Evolutionary conservation across 2,113 vertebrate genomes (phyloP).

Genomic region (Ascaphus truei): DNA sequence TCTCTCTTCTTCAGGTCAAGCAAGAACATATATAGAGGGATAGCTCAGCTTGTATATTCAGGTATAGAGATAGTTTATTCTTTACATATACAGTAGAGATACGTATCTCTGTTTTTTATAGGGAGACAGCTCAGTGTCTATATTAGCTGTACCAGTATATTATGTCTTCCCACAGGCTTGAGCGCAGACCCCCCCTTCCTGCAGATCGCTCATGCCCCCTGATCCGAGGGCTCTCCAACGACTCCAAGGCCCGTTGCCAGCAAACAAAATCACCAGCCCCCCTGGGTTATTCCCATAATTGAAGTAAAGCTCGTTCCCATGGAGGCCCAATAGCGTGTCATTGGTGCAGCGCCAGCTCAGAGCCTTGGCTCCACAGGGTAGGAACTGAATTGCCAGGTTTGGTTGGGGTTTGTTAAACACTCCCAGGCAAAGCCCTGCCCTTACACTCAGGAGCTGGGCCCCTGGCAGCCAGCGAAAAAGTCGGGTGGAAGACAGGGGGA

Average conservation of each 20-base stretch:
- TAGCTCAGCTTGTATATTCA: too few species aligned
- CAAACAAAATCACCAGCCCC: conserved; percentile 18
- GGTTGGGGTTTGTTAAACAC: not conserved
- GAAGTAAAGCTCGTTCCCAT: conserved; percentile 20
- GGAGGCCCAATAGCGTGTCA: not conserved
- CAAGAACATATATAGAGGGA: too few species aligned
- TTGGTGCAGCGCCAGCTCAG: conserved; percentile 23
- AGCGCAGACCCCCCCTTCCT: conserved; percentile 2
- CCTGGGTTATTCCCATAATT: conserved; percentile 36
- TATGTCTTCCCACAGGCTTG: not conserved
- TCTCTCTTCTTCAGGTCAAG: too few species aligned
- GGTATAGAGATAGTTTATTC: too few species aligned
- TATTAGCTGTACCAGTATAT: too few species aligned
- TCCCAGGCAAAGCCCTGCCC: not conserved
- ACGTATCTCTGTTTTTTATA: too few species aligned
- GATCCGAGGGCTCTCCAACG: conserved; percentile 27
- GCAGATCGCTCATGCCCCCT: not conserved
- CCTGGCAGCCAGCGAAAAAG: conserved; percentile 11
- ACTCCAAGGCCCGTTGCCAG: conserved; percentile 35
- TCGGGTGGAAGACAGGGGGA: not conserved
- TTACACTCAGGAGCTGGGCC: not conserved
- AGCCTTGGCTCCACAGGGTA: not conserved
- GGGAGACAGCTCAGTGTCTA: too few species aligned
- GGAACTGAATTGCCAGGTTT: not conserved
- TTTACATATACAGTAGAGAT: too few species aligned